Evolutionary conservation across 2,113 vertebrate species (phyloP), one percentile per base, ranked within the genome.

Genomic region (Chaenocephalus aceratus): DNA sequence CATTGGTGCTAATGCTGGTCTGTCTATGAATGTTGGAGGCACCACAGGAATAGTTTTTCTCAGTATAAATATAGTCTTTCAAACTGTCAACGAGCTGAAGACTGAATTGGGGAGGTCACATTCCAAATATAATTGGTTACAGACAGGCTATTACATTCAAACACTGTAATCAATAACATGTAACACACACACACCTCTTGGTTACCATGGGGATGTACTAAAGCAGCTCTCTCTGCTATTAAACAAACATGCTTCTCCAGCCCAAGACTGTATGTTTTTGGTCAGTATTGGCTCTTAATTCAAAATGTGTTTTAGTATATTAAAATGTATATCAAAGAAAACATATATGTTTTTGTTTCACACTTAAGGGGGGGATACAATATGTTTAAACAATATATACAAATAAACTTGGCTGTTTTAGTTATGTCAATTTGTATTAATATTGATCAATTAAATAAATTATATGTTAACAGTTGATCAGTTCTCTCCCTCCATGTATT

Each of bases 111-210:
- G 30, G 51, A 60, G 49, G 45, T 75, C 60, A 68, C 36, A 13
- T 62, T 72, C 7, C 51, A 72, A 65, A 74, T 60, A 59, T 54
- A 26, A 72, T 51, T 77, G 58, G 34, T 53, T 63, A 60, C 23
- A 75, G 71, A 66, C 56, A 30, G 3, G 41, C 26, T 13, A 21
- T 66, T 80, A 56, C 15, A 34, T 51, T 53, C 21, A 57, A 62
- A 74, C 36, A 45, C 34, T 57, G n/a, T 11, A 68, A 73, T 81
- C 46, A 63, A 77, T 59, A 76, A 63, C 14, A 45, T 30, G 4
- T 23, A 18, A 61, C 41, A 53, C n/a, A 68, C n/a, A 68, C 23
- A 34, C 41, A 69, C 6, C 10, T 34, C 6, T 36, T 57, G 52
- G 51, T 75, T 63, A 6, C 46, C 46, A 59, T 41, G 23, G 7